Evolutionary conservation across 2,888 invertebrate species (phyloP), one percentile per base, ranked within the genome.

Genomic region (Tortricodes alternella): DNA sequence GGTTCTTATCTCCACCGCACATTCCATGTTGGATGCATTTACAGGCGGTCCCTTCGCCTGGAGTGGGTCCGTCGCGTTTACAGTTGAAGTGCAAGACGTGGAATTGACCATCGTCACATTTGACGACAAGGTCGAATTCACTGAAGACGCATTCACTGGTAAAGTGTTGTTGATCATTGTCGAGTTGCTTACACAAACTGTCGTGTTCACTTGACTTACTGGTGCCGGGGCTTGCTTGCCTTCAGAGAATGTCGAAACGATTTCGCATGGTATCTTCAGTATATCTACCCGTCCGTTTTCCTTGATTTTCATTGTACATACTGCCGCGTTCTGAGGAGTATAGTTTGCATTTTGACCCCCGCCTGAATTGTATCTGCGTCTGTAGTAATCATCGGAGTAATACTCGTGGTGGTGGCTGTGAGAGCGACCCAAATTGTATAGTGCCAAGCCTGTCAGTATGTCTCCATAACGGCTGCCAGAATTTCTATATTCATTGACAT

Each of bases 401-500:
- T 89, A 76, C 24, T 82, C 67, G 29, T 83, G 67, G 53, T 86
- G 70, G 60, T 84, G 71, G 44, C 67, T 76, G 49, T 85, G 77
- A 2, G 89, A 87, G 7, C 89, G 80, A 1, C 85, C 86, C 64
- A 89, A 71, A 60, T 90, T 89, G 58, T 90, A 89, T 27, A 89
- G 67, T 8, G 89, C 68, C 29, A 90, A 63, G 1, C 89, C 89
- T 13, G 84, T 88, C 57, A 90, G 66, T 8, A 90, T 62, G 58
- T 89, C 81, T 57, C 83, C 70, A 55, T 81, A 90, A 5, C 84
- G 79, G 61, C 89, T 89, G 15, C 71, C 73, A 4, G 89, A 89
- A 63, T 83, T 68, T 61, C 86, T 79, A 58, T 89, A 89, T 60
- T 87, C 76, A 8, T 73, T 78, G 5, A 89, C 67, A 60, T 89